Percentiles rank a stretch among this genome's conserved stretches.
Evolutionary conservation across 2,797 vertebrate genomes (phyloP).

Genomic region (Cryptoprocta ferox): DNA sequence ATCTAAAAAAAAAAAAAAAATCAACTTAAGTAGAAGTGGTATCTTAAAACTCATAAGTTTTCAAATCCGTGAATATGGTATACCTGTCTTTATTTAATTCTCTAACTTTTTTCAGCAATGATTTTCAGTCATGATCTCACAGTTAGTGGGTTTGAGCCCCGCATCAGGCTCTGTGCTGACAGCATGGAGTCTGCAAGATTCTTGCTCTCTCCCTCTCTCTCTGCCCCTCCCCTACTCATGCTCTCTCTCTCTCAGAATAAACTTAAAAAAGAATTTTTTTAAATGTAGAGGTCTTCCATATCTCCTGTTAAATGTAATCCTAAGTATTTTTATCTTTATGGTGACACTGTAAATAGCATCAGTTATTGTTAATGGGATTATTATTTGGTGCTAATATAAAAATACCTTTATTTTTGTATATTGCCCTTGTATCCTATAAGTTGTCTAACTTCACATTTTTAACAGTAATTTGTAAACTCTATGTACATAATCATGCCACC

Average conservation of each 20-base stretch:
- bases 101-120: background rate
- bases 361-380: background rate
- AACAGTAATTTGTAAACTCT: slow-evolving; percentile 3
- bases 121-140: background rate
- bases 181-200: no score
- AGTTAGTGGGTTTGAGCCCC: no score
- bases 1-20: background rate
- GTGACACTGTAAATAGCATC: background rate
- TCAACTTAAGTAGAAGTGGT: background rate
- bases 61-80: background rate
- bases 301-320: background rate
- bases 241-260: no score
- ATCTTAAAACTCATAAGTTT: background rate
- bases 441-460: background rate
- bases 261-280: no score
- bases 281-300: background rate
- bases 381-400: background rate
- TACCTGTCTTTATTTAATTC: background rate
- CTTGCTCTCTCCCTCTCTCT: no score
- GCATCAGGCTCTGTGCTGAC: no score
- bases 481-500: background rate
- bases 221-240: no score
- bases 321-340: background rate
- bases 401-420: background rate
- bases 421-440: background rate